Percentiles rank a stretch among this genome's conserved stretches.
These are phyloP conservation scores for Lepisosteus osseus DNA, from an alignment of 2,113 vertebrate species.

Conservation along the genomic window DNA sequence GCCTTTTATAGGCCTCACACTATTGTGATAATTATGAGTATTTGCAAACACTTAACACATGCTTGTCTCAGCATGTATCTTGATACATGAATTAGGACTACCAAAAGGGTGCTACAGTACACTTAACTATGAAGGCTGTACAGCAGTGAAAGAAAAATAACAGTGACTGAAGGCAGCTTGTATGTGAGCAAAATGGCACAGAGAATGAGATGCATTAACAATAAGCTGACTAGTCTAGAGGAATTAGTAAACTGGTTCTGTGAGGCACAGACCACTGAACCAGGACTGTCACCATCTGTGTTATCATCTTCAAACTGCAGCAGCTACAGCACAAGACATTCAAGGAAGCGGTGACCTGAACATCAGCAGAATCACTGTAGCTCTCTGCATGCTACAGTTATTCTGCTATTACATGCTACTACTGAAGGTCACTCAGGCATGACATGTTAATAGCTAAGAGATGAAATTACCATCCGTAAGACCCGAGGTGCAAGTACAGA, in stretches of 20 bases:
- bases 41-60: constrained; percentile 22
- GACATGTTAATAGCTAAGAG: too few species aligned
- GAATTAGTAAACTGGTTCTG: not conserved
- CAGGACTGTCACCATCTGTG: not conserved
- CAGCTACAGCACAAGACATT: too few species aligned
- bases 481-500: too few species aligned
- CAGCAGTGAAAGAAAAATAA: too few species aligned
- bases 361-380: too few species aligned
- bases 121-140: constrained; percentile 14
- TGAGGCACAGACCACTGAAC: not conserved
- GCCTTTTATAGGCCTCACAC: constrained; percentile 1
- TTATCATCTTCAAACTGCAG: not conserved
- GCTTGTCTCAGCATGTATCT: constrained; percentile 11
- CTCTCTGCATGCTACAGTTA: too few species aligned
- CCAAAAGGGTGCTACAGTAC: constrained; percentile 17
- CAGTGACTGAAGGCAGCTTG: too few species aligned
- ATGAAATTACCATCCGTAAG: too few species aligned
- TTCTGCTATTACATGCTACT: too few species aligned
- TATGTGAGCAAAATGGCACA: too few species aligned
- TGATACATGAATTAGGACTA: constrained; percentile 12
- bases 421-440: too few species aligned
- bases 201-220: constrained; percentile 2
- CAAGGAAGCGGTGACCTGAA: too few species aligned
- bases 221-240: not conserved
- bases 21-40: constrained; percentile 22